Conservation (phyloP, 2,797 vertebrate genomes). For the Halcyon leucocephala region DNA sequence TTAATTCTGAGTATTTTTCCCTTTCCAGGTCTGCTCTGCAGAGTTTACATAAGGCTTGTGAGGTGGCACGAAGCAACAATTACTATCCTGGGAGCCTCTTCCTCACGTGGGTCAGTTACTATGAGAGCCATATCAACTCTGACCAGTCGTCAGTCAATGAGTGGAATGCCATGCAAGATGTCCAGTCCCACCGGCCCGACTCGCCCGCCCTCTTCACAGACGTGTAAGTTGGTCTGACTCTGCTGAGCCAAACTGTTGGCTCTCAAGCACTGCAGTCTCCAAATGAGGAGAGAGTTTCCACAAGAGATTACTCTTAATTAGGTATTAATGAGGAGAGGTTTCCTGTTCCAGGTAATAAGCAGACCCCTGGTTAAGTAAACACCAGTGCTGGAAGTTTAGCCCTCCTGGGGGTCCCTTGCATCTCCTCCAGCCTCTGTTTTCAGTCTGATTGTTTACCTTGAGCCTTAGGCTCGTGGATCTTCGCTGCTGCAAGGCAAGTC, state of each 20-base stretch:
- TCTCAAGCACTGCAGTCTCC: not conserved
- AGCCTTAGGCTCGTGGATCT: not conserved
- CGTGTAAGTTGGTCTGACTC: constrained; percentile 85
- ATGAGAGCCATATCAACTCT: constrained; percentile 94
- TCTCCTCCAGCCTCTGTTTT: not conserved
- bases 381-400: not conserved
- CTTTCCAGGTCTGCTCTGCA: constrained; percentile 92
- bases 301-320: not conserved
- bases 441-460: not conserved
- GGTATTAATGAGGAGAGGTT: not conserved
- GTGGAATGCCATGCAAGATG: constrained; percentile 98
- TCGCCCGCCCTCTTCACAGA: constrained; percentile 95
- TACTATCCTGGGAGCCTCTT: constrained; percentile 98
- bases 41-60: constrained; percentile 96
- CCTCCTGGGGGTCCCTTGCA: not conserved
- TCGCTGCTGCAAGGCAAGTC: not conserved
- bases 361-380: not conserved
- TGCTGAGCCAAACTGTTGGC: not conserved
- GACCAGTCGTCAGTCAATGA: constrained; percentile 95
- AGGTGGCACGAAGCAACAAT: constrained; percentile 94
- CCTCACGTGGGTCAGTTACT: constrained; percentile 98
- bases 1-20: not conserved
- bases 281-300: not conserved
- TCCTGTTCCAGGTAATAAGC: not conserved
- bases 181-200: constrained; percentile 94